Base-by-base conservation (phyloP, 2,113 vertebrate genomes). In the Chaenogobius annularis region DNA sequence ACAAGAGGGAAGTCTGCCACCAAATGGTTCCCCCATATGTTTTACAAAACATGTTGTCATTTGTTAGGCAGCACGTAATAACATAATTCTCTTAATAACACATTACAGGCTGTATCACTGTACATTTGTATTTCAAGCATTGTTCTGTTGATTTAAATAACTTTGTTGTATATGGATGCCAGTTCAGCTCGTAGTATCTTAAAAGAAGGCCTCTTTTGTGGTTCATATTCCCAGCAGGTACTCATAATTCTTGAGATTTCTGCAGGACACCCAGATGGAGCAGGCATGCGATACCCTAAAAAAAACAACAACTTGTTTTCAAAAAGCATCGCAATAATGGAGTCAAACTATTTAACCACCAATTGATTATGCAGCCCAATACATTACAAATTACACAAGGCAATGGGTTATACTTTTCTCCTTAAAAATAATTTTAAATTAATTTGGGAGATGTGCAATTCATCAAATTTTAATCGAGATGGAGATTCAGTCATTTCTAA, bases 161-260 rank as follows among this genome's bases (percentile, higher is more conserved):
- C 82, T 80, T 81, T 93, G 73, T 88, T 93, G 66, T 93, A 90
- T 69, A 98, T 89, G 68, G 55, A 23, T 17, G 58, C 68, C 56
- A 99, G 95, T 9, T 98, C 94, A 68, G 91, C 85, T 64, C 86
- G 89, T 14, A 99, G 84, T 79, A 80, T 68, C 73, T 81, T 83
- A 83, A 99, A 99, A 62, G 82, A 91, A 2, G 97, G 96, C 14
- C 97, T 92, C 35, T 93, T 93, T 73, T 12, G 73, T 0, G 96
- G 92, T 0, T 98, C 94, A 0, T 96, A 95, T 79, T 95, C 93
- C 98, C 98, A 99, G 91, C 98, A 98, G 43, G 84, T 92, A 81
- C 79, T 89, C 96, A 99, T 98, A 64, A 98, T 91, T 55, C 77
- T 85, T 83, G 95, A 95, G 62, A 96, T 89, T 1, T 96, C 96